These are phyloP conservation scores for Spicauda simplicius DNA, from an alignment of 2,888 invertebrate species.

Conservation along the genomic window DNA sequence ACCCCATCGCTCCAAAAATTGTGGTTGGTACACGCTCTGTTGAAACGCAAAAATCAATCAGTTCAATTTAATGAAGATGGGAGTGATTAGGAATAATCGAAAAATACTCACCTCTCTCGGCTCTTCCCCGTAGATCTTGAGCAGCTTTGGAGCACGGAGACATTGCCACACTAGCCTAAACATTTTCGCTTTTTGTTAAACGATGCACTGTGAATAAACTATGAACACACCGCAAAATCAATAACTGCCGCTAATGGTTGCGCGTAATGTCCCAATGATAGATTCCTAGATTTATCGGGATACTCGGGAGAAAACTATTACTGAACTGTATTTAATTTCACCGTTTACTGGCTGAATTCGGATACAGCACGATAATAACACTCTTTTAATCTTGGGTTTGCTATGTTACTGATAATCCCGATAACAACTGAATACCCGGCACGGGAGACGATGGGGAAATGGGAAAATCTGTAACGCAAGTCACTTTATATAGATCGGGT, in stretches of 20 bases:
- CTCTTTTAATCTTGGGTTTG: not conserved
- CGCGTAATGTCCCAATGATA: conserved; percentile 14
- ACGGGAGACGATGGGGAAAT: not conserved
- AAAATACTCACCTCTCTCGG: conserved; percentile 41
- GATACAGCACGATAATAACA: not conserved
- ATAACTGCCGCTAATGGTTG: conserved; percentile 31
- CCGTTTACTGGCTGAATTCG: not conserved
- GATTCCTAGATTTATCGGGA: conserved; percentile 4
- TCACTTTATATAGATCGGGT: conserved; percentile 12
- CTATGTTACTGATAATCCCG: not conserved
- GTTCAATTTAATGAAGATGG: not conserved
- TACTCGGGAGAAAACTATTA: not conserved
- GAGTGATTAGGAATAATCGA: not conserved
- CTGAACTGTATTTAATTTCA: not conserved
- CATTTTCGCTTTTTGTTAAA: conserved; percentile 14
- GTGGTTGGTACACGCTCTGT: conserved; percentile 86
- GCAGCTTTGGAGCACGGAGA: conserved; percentile 31
- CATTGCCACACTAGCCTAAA: conserved; percentile 34
- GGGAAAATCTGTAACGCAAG: conserved; percentile 1
- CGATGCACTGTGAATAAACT: conserved; percentile 20
- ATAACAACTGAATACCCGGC: not conserved
- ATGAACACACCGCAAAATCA: conserved; percentile 31
- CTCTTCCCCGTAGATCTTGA: conserved; percentile 32
- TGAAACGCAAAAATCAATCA: conserved; percentile 55
- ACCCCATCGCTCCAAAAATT: conserved; percentile 88